Evolutionary conservation across 35 echinoderm and acorn worm genomes (phyloP).

Genomic region (Hemicentrotus pulcherrimus): DNA sequence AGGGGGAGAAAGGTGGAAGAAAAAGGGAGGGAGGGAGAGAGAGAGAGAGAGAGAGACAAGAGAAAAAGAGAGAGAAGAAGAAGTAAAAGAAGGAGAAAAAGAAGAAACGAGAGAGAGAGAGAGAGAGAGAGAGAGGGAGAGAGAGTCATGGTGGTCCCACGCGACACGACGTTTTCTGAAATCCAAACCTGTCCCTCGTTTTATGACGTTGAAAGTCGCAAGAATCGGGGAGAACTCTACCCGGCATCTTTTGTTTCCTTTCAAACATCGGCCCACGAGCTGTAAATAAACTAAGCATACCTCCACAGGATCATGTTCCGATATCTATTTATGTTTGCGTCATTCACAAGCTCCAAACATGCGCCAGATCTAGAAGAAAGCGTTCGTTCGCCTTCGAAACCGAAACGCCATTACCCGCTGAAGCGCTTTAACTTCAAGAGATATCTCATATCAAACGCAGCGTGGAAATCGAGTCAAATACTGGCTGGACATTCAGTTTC

Average conservation of each 20-base stretch:
- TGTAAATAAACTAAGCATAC: slow-evolving; percentile 21
- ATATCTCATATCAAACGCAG: not conserved
- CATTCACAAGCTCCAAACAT: slow-evolving; percentile 6
- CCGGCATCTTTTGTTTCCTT: slow-evolving; percentile 13
- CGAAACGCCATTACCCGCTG: slow-evolving; percentile 23
- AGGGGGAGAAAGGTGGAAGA: not conserved
- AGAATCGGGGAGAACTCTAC: not conserved
- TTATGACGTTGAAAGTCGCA: not conserved
- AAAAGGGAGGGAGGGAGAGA: too few species aligned
- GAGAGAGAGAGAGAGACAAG: too few species aligned
- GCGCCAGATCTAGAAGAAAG: slow-evolving; percentile 15
- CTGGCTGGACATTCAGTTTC: not conserved
- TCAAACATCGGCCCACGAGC: slow-evolving; percentile 17
- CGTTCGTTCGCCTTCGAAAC: not conserved
- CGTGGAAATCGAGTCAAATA: not conserved
- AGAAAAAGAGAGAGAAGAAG: not conserved
- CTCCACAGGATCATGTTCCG: not conserved
- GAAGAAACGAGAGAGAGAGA: too few species aligned
- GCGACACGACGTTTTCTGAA: not conserved
- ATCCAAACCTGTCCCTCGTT: not conserved
- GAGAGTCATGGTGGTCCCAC: not conserved
- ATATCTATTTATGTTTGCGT: slow-evolving; percentile 36
- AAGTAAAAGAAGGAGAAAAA: too few species aligned
- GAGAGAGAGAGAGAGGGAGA: too few species aligned
- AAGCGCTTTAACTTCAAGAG: not conserved